Percentiles rank a stretch among this genome's conserved stretches.
Conservation (phyloP, 2,797 vertebrate species). For the Spinus pinus region DNA sequence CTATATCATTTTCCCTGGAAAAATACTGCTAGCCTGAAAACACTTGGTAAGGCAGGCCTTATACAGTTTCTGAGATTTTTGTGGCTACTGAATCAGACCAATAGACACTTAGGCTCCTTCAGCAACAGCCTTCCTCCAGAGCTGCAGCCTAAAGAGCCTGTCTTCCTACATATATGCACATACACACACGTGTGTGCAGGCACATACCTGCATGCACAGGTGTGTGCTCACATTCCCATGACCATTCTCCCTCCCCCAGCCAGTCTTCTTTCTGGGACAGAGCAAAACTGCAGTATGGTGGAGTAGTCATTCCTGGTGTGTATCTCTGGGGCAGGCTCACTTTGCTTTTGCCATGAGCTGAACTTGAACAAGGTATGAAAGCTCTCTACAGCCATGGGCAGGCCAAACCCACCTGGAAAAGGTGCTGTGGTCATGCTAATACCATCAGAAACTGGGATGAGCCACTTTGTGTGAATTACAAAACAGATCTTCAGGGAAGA, state of each 20-base stretch:
- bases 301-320: background rate
- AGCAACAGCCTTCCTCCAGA: background rate
- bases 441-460: background rate
- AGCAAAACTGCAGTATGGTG: background rate
- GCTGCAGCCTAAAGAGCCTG: background rate
- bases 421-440: background rate
- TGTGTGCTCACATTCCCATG: background rate
- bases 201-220: background rate
- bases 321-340: background rate
- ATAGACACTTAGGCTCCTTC: background rate
- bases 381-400: background rate
- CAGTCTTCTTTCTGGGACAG: background rate
- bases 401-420: background rate
- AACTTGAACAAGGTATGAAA: background rate
- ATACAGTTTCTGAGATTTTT: background rate
- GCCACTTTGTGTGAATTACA: background rate
- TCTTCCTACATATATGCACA: background rate
- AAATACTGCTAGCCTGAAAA: background rate
- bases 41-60: background rate
- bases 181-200: rapidly evolving
- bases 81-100: background rate
- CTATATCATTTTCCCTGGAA: background rate
- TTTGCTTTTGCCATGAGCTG: background rate
- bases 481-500: background rate
- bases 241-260: background rate